Conservation (phyloP, 2,888 invertebrate genomes). For the Perithous albicinctus region DNA sequence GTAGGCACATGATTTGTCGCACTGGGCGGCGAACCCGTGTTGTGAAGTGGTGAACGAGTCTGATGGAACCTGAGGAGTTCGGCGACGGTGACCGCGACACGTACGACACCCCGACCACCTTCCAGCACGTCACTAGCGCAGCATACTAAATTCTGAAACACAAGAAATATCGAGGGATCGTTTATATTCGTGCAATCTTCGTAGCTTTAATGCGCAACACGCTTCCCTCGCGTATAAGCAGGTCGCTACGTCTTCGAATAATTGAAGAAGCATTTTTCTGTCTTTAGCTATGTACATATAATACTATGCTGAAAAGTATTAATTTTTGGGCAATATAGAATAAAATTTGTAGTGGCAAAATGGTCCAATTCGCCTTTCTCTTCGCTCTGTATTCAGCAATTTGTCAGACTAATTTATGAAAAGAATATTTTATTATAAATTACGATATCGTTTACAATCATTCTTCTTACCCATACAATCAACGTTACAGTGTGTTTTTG, state of each 20-base stretch:
- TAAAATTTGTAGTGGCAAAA: slow-evolving; percentile 6
- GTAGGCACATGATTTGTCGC: slow-evolving; percentile 78
- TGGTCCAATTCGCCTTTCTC: slow-evolving; percentile 12
- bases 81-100: slow-evolving; percentile 95
- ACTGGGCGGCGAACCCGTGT: slow-evolving; percentile 71
- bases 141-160: slow-evolving; percentile 94
- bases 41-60: slow-evolving; percentile 82
- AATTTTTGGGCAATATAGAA: slow-evolving; percentile 1
- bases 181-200: slow-evolving; percentile 26
- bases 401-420: slow-evolving; percentile 70
- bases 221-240: slow-evolving; percentile 31
- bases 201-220: not conserved
- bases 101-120: slow-evolving; percentile 94
- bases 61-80: slow-evolving; percentile 91
- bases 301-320: slow-evolving; percentile 24
- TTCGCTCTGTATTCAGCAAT: slow-evolving; percentile 14
- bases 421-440: slow-evolving; percentile 81
- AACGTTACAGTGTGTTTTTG: slow-evolving; percentile 67
- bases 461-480: slow-evolving; percentile 68
- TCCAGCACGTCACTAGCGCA: slow-evolving; percentile 97
- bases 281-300: slow-evolving; percentile 30
- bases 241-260: slow-evolving; percentile 32
- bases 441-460: slow-evolving; percentile 78
- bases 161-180: slow-evolving; percentile 48
- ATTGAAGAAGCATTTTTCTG: slow-evolving; percentile 34